These are phyloP conservation scores for Ischnura elegans DNA, from an alignment of 2,888 invertebrate genomes.

Conservation along the genomic window DNA sequence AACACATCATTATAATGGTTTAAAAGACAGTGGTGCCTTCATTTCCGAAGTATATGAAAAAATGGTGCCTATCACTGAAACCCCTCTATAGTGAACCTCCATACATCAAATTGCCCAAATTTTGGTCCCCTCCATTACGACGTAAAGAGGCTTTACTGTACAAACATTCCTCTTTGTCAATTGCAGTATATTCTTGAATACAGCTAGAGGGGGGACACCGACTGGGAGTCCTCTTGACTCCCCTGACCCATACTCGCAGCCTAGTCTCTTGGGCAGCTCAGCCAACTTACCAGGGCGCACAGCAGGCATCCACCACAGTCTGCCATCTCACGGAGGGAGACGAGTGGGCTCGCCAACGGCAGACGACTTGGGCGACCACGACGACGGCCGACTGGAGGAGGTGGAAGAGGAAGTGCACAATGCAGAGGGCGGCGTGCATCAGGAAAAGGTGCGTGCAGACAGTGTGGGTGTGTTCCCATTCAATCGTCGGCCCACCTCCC, in stretches of 20 bases:
- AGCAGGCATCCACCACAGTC: constrained; percentile 68
- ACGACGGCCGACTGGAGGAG: constrained; percentile 52
- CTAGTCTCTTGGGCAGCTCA: constrained; percentile 49
- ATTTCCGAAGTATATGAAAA: too few species aligned
- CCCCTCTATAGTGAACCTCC: too few species aligned
- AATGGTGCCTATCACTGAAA: too few species aligned
- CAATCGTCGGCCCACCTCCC: constrained; percentile 71
- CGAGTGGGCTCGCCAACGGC: neutral
- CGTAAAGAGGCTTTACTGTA: too few species aligned
- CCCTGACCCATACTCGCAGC: constrained; percentile 79
- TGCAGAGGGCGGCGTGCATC: constrained; percentile 55
- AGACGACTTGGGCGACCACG: constrained; percentile 11
- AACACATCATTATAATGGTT: too few species aligned
- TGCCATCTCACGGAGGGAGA: constrained; percentile 71
- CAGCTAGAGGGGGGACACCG: constrained; percentile 88
- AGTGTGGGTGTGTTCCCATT: constrained; percentile 68
- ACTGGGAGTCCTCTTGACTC: constrained; percentile 92
- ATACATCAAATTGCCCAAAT: too few species aligned
- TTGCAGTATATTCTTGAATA: constrained; percentile 90
- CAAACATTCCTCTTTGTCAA: constrained; percentile 45
- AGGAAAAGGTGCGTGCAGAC: constrained; percentile 64
- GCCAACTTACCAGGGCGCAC: constrained; percentile 68
- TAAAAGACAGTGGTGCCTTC: too few species aligned
- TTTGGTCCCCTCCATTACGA: too few species aligned
- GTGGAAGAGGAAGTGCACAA: constrained; percentile 46